Conservation (phyloP, 1,140 invertebrate species). For the Dendrolimus punctatus region DNA sequence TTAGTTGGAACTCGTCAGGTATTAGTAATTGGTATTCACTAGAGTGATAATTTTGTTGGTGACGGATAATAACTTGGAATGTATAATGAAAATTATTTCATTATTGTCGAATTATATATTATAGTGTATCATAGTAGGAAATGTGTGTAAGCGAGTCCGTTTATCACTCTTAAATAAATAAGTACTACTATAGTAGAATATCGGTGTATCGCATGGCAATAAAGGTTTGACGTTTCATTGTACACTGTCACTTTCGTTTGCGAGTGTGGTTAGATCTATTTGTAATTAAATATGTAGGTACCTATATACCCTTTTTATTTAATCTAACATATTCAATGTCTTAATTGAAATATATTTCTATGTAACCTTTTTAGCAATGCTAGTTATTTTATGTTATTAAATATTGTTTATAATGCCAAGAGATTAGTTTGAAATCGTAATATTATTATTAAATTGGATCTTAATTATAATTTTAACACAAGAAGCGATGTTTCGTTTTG, state of each 20-base stretch:
- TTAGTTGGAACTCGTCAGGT: background rate
- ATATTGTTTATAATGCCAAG: background rate
- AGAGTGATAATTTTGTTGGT: too few species aligned
- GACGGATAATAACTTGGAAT: too few species aligned
- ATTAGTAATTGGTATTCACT: too few species aligned
- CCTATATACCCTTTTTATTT: too few species aligned
- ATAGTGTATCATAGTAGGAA: background rate
- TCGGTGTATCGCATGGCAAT: constrained; percentile 44
- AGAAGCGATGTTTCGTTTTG: too few species aligned
- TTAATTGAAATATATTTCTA: constrained; percentile 3
- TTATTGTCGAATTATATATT: too few species aligned
- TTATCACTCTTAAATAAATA: constrained; percentile 14
- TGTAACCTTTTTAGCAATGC: background rate
- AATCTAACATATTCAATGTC: background rate
- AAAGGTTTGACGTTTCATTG: constrained; percentile 14
- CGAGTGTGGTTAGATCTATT: too few species aligned
- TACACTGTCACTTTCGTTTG: background rate
- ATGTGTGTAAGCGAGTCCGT: constrained; percentile 11
- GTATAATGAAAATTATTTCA: too few species aligned
- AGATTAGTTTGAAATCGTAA: too few species aligned
- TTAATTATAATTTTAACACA: too few species aligned
- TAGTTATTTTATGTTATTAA: constrained; percentile 2
- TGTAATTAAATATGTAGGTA: too few species aligned
- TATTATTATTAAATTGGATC: too few species aligned
- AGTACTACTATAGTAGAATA: constrained; percentile 21